Conservation (phyloP, 2,113 vertebrate species). For the Paramisgurnus dabryanus region DNA sequence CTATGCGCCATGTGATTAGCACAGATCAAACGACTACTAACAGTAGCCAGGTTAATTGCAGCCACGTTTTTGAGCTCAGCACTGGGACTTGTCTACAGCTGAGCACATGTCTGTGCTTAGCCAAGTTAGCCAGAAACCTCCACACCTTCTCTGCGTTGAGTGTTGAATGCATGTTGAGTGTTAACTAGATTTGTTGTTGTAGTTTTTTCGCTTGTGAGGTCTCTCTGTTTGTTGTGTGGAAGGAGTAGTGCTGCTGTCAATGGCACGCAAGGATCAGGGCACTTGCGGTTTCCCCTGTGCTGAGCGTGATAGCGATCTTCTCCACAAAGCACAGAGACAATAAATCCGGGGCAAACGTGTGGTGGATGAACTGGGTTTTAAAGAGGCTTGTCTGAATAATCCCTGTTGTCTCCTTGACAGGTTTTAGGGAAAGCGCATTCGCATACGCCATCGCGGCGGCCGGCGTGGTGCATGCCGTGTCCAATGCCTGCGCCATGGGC, state of each 20-base stretch:
- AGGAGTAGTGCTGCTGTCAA: conserved; percentile 38
- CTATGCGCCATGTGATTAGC: conserved; percentile 37
- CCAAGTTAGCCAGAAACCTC: neutral
- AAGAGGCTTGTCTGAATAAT: conserved; percentile 23
- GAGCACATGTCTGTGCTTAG: conserved; percentile 15
- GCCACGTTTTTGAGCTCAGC: conserved; percentile 44
- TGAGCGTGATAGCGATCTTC: conserved; percentile 20
- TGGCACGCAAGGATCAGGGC: conserved; percentile 14
- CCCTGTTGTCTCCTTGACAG: conserved; percentile 65
- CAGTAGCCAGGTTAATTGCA: conserved; percentile 56
- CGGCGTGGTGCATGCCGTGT: conserved; percentile 91
- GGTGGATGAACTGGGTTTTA: conserved; percentile 8
- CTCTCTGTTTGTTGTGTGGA: conserved; percentile 9
- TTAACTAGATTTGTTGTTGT: conserved; percentile 18
- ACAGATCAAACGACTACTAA: conserved; percentile 40
- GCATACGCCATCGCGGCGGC: conserved; percentile 94
- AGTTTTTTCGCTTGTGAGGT: conserved; percentile 1
- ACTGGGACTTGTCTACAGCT: conserved; percentile 10
- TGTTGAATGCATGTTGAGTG: no score
- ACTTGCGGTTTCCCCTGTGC: conserved; percentile 18
- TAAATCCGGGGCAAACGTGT: neutral
- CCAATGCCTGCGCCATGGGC: conserved; percentile 94
- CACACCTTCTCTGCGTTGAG: neutral
- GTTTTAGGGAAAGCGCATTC: conserved; percentile 95
- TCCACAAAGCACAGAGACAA: conserved; percentile 17